Evolutionary conservation across 92 coral and sea anemone genomes (phyloP).

Genomic region (Ricordea florida): DNA sequence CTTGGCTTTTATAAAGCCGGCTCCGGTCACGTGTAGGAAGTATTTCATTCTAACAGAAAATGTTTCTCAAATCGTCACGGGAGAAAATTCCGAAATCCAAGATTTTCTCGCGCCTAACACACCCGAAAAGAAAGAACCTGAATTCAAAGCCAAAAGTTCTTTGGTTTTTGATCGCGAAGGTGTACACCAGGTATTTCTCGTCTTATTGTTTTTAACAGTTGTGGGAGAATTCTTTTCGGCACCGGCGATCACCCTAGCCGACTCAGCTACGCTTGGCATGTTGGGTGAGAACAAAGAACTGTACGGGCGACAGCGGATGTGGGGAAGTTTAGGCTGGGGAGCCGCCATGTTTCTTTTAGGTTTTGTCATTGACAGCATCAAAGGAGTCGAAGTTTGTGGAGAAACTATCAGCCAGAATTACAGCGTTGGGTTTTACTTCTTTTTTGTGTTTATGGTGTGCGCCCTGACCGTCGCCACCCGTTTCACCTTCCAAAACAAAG

Average conservation of each 20-base stretch:
- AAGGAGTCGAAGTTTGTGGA: constrained; percentile 97
- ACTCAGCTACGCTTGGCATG: constrained; percentile 96
- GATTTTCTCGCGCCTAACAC: constrained; percentile 93
- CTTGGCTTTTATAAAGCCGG: constrained; percentile 96
- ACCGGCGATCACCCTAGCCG: constrained; percentile 97
- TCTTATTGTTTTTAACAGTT: constrained; percentile 88
- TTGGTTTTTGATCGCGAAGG: constrained; percentile 96
- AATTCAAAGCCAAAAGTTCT: constrained; percentile 94
- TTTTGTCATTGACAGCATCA: constrained; percentile 88
- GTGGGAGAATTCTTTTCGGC: constrained; percentile 99
- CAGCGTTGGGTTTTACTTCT: constrained; percentile 96
- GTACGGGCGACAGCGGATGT: constrained; percentile 92
- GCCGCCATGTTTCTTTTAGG: constrained; percentile 95
- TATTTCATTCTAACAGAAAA: constrained; percentile 95
- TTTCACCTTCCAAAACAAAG: constrained; percentile 76
- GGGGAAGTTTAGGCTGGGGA: constrained; percentile 99
- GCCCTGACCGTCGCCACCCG: constrained; percentile 98
- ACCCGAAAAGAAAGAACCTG: constrained; percentile 81
- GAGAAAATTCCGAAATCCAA: constrained; percentile 85
- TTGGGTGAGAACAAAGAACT: constrained; percentile 95
- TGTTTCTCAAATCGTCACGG: constrained; percentile 87
- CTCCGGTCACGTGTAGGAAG: constrained; percentile 97
- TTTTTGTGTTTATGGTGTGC: constrained; percentile 92
- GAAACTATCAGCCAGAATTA: constrained; percentile 96
- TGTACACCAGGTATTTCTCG: constrained; percentile 95